phyloP scores from a whole-genome alignment of 2,797 vertebrate genomes.

The Sciaenops ocellatus region DNA sequence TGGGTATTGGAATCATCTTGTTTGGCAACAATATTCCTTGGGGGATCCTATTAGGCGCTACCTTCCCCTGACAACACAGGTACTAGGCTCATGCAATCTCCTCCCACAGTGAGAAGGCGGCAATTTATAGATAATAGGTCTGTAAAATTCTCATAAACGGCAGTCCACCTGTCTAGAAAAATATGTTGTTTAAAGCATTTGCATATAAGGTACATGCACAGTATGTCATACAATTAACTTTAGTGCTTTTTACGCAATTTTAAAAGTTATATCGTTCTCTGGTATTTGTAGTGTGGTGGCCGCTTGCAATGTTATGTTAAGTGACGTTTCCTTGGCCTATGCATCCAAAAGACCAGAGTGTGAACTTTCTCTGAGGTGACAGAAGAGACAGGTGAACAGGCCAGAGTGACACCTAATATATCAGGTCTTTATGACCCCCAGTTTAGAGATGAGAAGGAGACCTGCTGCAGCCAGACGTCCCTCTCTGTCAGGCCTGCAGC shows the following conservation, averaged over 20 bases:
- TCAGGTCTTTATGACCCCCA: constrained; percentile 77
- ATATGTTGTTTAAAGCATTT: background rate
- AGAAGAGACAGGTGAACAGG: constrained; percentile 66
- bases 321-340: constrained; percentile 23
- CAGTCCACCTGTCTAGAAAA: background rate
- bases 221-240: background rate
- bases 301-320: background rate
- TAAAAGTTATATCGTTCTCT: background rate
- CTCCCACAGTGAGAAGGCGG: background rate
- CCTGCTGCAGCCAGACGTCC: constrained; percentile 65
- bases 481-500: constrained; percentile 57
- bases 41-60: constrained; percentile 18
- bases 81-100: constrained; percentile 8
- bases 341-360: constrained; percentile 9
- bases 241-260: background rate
- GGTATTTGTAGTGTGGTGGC: background rate
- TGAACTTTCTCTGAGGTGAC: constrained; percentile 63
- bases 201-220: background rate
- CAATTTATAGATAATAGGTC: background rate
- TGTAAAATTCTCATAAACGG: background rate
- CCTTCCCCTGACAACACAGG: constrained; percentile 24
- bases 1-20: constrained; percentile 16
- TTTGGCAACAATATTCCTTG: constrained; percentile 13
- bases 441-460: constrained; percentile 78
- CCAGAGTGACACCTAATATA: constrained; percentile 74